Evolutionary conservation across 2,113 vertebrate genomes (phyloP), one percentile per base, ranked within the genome.

Genomic region (Sturnira hondurensis): DNA sequence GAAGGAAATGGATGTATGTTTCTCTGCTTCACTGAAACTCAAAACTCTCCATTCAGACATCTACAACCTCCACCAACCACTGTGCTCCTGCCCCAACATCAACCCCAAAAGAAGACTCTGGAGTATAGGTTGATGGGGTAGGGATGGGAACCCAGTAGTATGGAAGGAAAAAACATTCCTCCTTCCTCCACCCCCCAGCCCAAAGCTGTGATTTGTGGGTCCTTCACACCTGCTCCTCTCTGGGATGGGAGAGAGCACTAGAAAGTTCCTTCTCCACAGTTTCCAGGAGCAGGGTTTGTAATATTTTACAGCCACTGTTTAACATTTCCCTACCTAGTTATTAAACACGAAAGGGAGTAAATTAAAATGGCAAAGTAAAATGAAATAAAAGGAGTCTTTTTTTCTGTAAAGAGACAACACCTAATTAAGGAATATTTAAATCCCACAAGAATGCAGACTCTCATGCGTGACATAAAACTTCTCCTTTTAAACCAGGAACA

Each of bases 391-490:
- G 1, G 87, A 91, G 83, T 96, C 83, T 96, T 98, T 98, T 97
- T 63, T 98, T 98, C 97, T 67, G 82, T 90, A 97, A 96, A 98
- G 95, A 98, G 98, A 98, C 98, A 98, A 95, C 94, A 98, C 93
- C 98, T 98, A 98, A 98, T 98, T 98, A 98, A 98, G 96, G 96
- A 98, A 98, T 98, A 98, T 98, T 98, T 98, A 97, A 97, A 97
- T 98, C 97, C 98, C 98, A 96, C 98, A 98, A 98, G 98, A 98
- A 98, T 14, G 80, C 96, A 97, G 95, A 93, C 94, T 98, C 96
- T 98, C 94, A 8, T 0, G 17, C 22, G 77, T 95, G 95, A 97
- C 95, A 95, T 97, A 95, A 98, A 98, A 97, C 45, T 85, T 97
- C 52, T 95, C 87, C 96, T 97, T 97, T 97, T 96, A 98, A 98